phyloP scores from a whole-genome alignment of 1,140 invertebrate genomes.

The Trichonephila inaurata region DNA sequence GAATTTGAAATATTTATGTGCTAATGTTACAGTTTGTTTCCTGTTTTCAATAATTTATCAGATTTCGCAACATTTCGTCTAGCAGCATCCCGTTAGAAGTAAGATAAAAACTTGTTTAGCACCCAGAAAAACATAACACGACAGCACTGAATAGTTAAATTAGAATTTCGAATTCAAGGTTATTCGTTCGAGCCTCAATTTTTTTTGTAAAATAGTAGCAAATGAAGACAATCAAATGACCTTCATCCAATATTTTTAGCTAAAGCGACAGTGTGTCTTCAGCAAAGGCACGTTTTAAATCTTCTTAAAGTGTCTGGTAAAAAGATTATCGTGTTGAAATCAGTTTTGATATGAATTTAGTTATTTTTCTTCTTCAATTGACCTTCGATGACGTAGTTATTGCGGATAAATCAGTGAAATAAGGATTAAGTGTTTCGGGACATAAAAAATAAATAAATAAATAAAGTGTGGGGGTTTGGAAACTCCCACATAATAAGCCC shows the following conservation, averaged over 20 bases:
- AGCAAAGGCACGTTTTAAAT: background rate
- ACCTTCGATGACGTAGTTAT: background rate
- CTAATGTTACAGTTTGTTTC: background rate
- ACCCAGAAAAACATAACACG: background rate
- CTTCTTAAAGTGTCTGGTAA: background rate
- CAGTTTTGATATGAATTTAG: background rate
- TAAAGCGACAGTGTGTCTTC: background rate
- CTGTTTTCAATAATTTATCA: slow-evolving; percentile 6
- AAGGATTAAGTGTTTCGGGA: background rate
- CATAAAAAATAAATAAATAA: no score
- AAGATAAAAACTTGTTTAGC: background rate
- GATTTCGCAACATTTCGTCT: background rate
- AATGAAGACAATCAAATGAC: slow-evolving; percentile 18
- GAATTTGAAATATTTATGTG: background rate
- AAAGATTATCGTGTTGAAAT: slow-evolving; percentile 16
- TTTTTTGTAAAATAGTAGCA: background rate
- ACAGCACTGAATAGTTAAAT: background rate
- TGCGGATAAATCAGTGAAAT: background rate
- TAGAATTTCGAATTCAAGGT: background rate
- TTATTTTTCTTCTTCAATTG: background rate
- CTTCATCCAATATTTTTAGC: slow-evolving; percentile 18
- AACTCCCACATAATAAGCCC: no score
- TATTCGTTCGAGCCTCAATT: background rate
- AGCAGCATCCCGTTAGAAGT: background rate
- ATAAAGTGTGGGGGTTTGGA: no score